Evolutionary conservation across 2,888 invertebrate species (phyloP), one percentile per base, ranked within the genome.

Genomic region (Metacarcinus magister): DNA sequence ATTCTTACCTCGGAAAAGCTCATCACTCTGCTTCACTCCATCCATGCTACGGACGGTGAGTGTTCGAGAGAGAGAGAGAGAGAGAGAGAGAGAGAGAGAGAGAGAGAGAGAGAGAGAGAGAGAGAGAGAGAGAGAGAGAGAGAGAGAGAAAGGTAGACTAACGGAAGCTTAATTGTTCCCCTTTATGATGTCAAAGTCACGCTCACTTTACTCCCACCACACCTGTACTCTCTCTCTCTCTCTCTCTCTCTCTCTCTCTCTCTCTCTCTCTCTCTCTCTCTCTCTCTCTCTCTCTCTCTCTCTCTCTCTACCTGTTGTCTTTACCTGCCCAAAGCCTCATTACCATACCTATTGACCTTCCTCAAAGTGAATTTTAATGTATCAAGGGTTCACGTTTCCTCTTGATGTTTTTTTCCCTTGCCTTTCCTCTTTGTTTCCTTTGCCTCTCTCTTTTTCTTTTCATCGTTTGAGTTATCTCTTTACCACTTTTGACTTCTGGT

Each of bases 21-120:
- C 96, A 32, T 96, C 96, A 5, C 95, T 96, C 28, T 96, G 96
- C 95, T 96, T 96, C 96, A 96, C 96, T 32, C 96, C 96, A 2
- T 96, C 96, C 91, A 96, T 96, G 96, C 95, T 96, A 39, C 82
- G 96, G 28, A 28, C 96, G 92, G 96, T 96, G 92, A 96, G 96
- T 92, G 4, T 23, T 48, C 28, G 92, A 48, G 92, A 48, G 46
- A 92, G 32, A 13, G 93, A 43, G 32, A 32, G 54, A 28, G 82
- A 94, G 46, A 60, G 87, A 91, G 39, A 48, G 43, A 67, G 90
- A 91, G 67, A 54, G 54, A 89, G 32, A 89, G 39, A 91, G 60
- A 67, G 67, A 91, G 28, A 67, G 60, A 16, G 60, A 67, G 60
- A 67, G 94, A 48, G 43, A 46, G 87, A 94, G 48, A 28, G 44